Evolutionary conservation across 2,888 invertebrate species (phyloP), one percentile per base, ranked within the genome.

Genomic region (Eupithecia subfuscata): DNA sequence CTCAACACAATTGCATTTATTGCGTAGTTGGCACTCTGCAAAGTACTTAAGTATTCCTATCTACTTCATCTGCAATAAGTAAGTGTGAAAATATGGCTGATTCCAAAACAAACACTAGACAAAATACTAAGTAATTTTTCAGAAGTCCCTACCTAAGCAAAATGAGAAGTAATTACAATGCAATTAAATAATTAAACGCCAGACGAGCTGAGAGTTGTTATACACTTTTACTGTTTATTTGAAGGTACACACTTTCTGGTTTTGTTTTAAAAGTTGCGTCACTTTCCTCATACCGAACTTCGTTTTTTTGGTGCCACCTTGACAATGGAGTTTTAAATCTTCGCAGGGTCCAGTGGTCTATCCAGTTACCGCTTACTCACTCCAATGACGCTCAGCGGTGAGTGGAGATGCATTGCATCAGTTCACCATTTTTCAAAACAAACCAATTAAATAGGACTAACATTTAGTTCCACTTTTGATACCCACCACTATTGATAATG

Each of bases 281-380:
- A 65, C 65, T 37, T 64, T 34, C 34, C 25, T 64, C 30, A 2
- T 34, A 18, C 1, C 18, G 25, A 18, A 16, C 6, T 60, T 22
- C 5, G 2, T 30, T n/a, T n/a, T 52, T 52, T 52, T 52, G 52
- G 48, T 52, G 4, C 83, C 84, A 79, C 82, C 79, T 40, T 43
- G 6, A 88, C 87, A 88, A 89, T 88, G 84, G 86, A 80, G 83
- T 82, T 81, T 86, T 89, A 88, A 88, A 89, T 89, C 86, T 85
- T 40, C 80, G 79, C 72, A 84, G 82, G 85, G 88, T 84, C 77
- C 22, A 45, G 16, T 7, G 16, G 16, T 16, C 30, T 85, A 81
- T 82, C 1, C 34, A 37, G 18, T 14, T 16, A 65, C 37, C 22
- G 9, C 65, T 65, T 65, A 65, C 37, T 65, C 22, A 67, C 40